Evolutionary conservation across 2,888 invertebrate genomes (phyloP), one percentile per base, ranked within the genome.

Genomic region (Drosophila parthenogenetica): DNA sequence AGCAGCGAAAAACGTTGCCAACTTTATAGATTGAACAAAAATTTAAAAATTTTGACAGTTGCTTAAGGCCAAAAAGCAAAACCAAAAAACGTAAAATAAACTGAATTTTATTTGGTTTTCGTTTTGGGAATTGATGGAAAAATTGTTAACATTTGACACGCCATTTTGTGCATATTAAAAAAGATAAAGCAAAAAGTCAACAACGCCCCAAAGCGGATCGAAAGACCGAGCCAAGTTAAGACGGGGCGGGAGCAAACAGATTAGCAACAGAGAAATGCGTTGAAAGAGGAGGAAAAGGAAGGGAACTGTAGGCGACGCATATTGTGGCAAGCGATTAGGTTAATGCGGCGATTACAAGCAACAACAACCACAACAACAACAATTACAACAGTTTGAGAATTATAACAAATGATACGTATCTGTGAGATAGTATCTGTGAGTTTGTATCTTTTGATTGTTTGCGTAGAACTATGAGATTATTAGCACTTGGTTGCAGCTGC

Each of bases 401-500:
- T 68, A 54, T 75, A 78, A 73, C 81, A 76, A 85, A 81, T 79
- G 82, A 79, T 60, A 8, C 32, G 46, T 60, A 66, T 51, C 48
- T 58, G 37, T 8, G 11, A 35, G 35, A 35, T 35, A 13, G 35
- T 35, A 35, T 35, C 45, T 40, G 32, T 69, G 46, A 57, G 49
- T 66, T 65, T 73, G 54, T 77, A 69, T 73, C 64, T 76, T 78
- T 89, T 76, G 85, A 84, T 89, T 85, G 81, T 70, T 74, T 83
- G 81, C 54, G 72, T 73, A 69, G 76, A 78, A 79, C 83, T 81
- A 87, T 90, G 90, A 81, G 89, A 89, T 90, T 90, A 89, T 90
- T 90, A 90, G 79, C 90, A 90, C 90, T 90, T 89, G 77, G 81
- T 64, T 78, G 85, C 90, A 90, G 87, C 89, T 90, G 90, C 80